A percentile compares a stretch with the other conserved stretches of the same genome.
phyloP scores from a whole-genome alignment of 2,888 invertebrate species.

The Megastigmus dorsalis region DNA sequence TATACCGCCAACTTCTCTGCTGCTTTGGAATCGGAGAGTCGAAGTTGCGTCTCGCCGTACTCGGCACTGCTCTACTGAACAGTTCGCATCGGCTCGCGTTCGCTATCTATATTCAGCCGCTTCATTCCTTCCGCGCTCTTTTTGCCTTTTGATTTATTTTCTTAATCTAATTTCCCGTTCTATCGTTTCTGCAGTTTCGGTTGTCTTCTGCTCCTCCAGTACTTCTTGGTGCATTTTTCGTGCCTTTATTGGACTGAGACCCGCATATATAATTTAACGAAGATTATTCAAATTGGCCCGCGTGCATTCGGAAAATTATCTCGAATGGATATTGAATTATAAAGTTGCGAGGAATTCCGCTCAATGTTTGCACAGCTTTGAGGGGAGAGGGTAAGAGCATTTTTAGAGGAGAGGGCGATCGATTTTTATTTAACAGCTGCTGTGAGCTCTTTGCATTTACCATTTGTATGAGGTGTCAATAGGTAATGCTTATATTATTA shows the following conservation, averaged over 20 bases:
- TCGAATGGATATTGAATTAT: conserved; percentile 36
- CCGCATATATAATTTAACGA: conserved; percentile 26
- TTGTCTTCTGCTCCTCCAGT: conserved; percentile 5
- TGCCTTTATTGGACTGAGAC: background rate
- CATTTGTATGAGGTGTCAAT: too few relatives aligned
- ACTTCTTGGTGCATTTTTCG: background rate
- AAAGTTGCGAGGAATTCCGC: conserved; percentile 4
- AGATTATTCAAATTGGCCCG: conserved; percentile 42
- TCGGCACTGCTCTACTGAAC: conserved; percentile 6
- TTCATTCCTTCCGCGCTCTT: conserved; percentile 21
- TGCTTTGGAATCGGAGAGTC: too few relatives aligned
- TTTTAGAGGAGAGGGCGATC: too few relatives aligned
- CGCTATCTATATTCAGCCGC: conserved; percentile 26
- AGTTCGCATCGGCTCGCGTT: background rate
- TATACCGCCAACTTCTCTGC: too few relatives aligned
- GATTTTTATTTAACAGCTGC: too few relatives aligned
- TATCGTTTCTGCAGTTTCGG: conserved; percentile 28
- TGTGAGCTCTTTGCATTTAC: too few relatives aligned
- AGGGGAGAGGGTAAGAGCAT: too few relatives aligned
- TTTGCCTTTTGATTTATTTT: conserved; percentile 45
- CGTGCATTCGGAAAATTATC: conserved; percentile 33
- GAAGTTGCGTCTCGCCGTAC: background rate
- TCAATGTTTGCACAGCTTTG: too few relatives aligned
- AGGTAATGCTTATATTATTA: too few relatives aligned
- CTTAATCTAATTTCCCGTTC: conserved; percentile 49